Percentiles rank a stretch among this genome's conserved stretches.
phyloP scores from a whole-genome alignment of 2,113 vertebrate species.

The Dasypus novemcinctus region DNA sequence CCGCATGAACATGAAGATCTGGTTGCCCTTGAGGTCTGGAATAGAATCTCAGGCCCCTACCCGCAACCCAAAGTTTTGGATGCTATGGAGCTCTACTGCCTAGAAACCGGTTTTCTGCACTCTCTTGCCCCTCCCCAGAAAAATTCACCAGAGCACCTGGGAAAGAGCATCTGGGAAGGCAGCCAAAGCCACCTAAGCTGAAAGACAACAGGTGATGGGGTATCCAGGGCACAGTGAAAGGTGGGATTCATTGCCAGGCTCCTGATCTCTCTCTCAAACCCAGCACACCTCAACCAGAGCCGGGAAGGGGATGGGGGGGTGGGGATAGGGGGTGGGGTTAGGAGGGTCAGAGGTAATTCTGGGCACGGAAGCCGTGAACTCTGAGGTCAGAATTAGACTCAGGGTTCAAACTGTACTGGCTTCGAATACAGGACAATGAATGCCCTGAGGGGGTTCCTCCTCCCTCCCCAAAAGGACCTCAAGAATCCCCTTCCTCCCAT shows the following conservation, averaged over 20 bases:
- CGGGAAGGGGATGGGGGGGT: background rate
- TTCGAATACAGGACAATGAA: constrained; percentile 15
- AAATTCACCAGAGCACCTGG: background rate
- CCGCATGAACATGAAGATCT: background rate
- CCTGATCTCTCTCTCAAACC: background rate
- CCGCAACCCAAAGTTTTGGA: background rate
- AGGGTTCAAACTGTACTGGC: background rate
- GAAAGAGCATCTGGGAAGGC: background rate
- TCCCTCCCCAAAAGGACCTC: background rate
- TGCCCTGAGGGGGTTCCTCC: background rate
- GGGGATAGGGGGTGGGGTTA: no score
- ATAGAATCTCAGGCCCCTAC: background rate
- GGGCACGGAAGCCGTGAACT: background rate
- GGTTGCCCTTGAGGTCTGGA: background rate
- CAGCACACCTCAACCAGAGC: background rate
- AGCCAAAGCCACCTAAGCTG: background rate
- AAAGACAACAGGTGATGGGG: constrained; percentile 52
- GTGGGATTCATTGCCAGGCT: background rate
- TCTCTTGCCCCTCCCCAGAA: background rate
- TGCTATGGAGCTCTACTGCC: background rate
- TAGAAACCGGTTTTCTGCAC: background rate
- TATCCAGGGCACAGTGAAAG: background rate
- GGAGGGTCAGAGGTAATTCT: background rate
- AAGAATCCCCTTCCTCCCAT: background rate
- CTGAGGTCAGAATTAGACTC: constrained; percentile 30